Base-by-base conservation (phyloP, 2,888 invertebrate species). In the Sinelater perroti region DNA sequence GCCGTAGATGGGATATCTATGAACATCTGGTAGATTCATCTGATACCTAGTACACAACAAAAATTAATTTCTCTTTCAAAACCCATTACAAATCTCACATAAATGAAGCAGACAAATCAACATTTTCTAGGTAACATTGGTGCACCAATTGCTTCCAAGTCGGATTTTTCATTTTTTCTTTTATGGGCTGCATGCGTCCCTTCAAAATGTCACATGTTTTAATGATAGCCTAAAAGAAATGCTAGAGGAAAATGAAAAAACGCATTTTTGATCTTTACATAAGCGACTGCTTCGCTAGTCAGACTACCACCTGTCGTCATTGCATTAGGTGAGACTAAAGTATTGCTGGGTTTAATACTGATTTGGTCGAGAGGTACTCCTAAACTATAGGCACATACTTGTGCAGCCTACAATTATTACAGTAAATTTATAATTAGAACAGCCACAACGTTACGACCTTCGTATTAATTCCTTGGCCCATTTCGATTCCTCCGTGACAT, bases 391-490 rank as follows among this genome's bases (percentile, higher is more conserved):
- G 90, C 91, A 53, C 86, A 88, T 0, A 91, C 88, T 81, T 91
- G 91, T 5, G 87, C 85, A 0, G 85, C 83, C 82, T 89, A 80
- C 1, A 66, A 66, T 11, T 11, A 42, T 30, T n/a, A n/a, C n/a
- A n/a, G n/a, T n/a, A n/a, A n/a, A n/a, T n/a, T n/a, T n/a, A n/a
- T n/a, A n/a, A n/a, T n/a, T 10, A 6, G 7, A 1, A 0, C n/a
- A 18, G 26, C 13, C 13, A 42, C 11, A 6, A 20, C 2, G 1
- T 1, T 17, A 17, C 20, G 40, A 81, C 85, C 81, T 91, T 92
- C 0, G 91, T 91, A 63, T 92, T 89, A 38, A 91, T 82, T 6
- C 93, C 93, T 79, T 94, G 94, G 0, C 94, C 94, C 70, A 88
- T 85, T 80, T 91, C 90, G 18, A 88, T 79, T 1, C 89, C 90